A percentile compares a stretch with the other conserved stretches of the same genome.
These are phyloP conservation scores for Montipora capitata DNA, from an alignment of 92 coral and sea anemone species.

Conservation along the genomic window DNA sequence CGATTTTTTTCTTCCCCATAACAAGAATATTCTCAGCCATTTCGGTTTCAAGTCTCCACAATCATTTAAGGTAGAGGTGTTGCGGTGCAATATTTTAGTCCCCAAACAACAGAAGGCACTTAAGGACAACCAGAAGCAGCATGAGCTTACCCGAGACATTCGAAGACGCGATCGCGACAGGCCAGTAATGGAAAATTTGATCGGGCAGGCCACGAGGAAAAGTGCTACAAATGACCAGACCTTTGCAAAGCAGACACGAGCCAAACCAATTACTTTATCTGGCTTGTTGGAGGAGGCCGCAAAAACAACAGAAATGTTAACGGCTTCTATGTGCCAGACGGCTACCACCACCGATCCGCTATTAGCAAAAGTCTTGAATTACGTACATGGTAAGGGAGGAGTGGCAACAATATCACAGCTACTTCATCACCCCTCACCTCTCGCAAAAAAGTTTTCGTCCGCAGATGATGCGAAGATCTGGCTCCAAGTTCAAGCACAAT, in stretches of 20 bases:
- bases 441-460: conserved; percentile 29
- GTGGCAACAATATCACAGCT: conserved; percentile 56
- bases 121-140: neutral
- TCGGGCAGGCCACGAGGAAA: neutral
- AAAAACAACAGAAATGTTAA: neutral
- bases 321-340: neutral
- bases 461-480: conserved; percentile 54
- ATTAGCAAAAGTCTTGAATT: conserved; percentile 77
- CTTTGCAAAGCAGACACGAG: neutral
- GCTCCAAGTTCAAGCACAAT: conserved; percentile 52
- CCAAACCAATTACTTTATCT: conserved; percentile 4
- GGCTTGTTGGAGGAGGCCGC: neutral
- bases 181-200: neutral
- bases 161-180: neutral
- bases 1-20: conserved; percentile 7
- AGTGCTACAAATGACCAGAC: neutral
- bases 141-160: neutral
- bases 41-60: conserved; percentile 26
- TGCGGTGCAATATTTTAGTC: conserved; percentile 32
- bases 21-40: conserved; percentile 18
- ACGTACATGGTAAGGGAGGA: conserved; percentile 71
- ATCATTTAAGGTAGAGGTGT: conserved; percentile 10
- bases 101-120: conserved; percentile 35
- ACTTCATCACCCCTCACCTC: conserved; percentile 77
- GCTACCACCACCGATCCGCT: conserved; percentile 12